Evolutionary conservation across 2,113 vertebrate species (phyloP).

Genomic region (Clarias gariepinus): DNA sequence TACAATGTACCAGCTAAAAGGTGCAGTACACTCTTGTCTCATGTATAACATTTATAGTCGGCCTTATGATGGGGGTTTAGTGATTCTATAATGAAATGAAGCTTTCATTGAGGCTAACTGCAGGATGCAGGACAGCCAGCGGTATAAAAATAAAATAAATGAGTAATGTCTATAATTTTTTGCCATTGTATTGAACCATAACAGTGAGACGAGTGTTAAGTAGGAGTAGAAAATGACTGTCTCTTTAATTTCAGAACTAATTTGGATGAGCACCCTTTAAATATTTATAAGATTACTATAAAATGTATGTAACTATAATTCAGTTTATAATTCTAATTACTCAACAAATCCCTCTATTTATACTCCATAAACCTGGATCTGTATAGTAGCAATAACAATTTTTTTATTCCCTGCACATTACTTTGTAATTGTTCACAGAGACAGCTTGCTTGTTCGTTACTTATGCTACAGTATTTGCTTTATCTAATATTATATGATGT

Average conservation of each 20-base stretch:
- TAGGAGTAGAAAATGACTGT: background rate
- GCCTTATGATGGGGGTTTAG: background rate
- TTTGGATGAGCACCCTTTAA: background rate
- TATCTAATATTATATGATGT: background rate
- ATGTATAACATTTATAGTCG: background rate
- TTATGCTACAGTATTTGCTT: background rate
- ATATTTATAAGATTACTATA: background rate
- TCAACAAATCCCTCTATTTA: background rate
- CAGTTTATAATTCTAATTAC: background rate
- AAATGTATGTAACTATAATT: background rate
- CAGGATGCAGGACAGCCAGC: background rate
- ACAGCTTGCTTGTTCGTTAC: background rate
- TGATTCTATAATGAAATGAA: background rate
- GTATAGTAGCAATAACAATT: background rate
- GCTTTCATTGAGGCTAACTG: background rate
- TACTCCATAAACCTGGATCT: background rate
- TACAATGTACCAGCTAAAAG: constrained; percentile 22
- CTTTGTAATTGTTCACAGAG: background rate
- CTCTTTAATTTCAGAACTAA: background rate
- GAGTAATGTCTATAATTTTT: background rate
- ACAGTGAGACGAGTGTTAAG: background rate
- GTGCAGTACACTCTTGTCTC: background rate
- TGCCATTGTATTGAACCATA: background rate
- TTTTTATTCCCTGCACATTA: background rate
- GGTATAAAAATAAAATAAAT: background rate